These are phyloP conservation scores for Actinia tenebrosa DNA, from an alignment of 64 coral and sea anemone genomes.

Conservation along the genomic window DNA sequence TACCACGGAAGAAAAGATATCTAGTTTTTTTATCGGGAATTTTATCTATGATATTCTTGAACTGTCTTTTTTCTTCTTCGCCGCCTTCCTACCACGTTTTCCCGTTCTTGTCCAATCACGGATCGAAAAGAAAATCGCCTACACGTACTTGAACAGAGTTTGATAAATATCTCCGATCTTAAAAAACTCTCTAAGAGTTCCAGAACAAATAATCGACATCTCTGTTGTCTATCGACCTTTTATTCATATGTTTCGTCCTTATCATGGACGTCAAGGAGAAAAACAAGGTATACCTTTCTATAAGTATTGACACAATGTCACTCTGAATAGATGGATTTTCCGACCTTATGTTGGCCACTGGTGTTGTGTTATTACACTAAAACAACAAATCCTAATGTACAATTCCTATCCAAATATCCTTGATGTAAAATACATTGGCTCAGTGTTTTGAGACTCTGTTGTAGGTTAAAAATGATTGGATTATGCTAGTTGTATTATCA, in stretches of 20 bases:
- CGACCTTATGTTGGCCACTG: background rate
- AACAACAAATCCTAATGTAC: background rate
- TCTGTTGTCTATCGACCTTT: background rate
- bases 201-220: background rate
- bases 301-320: slow-evolving; percentile 5
- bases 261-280: background rate
- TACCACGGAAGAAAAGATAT: background rate
- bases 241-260: background rate
- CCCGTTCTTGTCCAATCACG: background rate
- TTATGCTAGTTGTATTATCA: background rate
- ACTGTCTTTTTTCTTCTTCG: background rate
- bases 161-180: background rate
- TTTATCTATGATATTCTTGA: background rate
- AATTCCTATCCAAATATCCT: background rate
- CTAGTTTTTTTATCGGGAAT: background rate
- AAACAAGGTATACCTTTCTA: background rate
- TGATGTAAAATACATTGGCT: background rate
- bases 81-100: slow-evolving; percentile 2
- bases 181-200: background rate
- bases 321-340: background rate
- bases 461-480: background rate
- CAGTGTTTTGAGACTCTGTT: background rate
- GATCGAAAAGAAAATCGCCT: background rate
- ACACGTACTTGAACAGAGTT: background rate
- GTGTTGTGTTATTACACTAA: background rate